phyloP scores from a whole-genome alignment of 2,888 invertebrate genomes.

The Eledone cirrhosa region DNA sequence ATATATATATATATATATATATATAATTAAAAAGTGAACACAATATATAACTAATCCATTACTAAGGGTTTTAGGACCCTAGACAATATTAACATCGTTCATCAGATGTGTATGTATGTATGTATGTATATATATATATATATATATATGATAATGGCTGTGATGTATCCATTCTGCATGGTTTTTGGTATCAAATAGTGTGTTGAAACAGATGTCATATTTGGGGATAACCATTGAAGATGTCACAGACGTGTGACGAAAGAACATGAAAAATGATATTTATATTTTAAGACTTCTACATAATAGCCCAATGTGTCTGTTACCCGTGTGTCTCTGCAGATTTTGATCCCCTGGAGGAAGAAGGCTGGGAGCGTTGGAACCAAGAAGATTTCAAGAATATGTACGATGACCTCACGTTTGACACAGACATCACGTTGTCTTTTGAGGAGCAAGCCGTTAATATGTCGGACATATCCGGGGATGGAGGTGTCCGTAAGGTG shows the following conservation, averaged over 20 bases:
- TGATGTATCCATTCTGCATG: no score
- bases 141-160: no score
- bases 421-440: background rate
- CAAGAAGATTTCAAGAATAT: background rate
- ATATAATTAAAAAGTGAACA: no score
- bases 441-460: slow-evolving; percentile 71
- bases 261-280: background rate
- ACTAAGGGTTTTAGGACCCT: no score
- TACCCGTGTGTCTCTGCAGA: background rate
- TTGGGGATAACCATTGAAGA: no score
- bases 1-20: no score
- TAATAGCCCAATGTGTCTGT: background rate
- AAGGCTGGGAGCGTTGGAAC: background rate
- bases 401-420: background rate
- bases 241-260: no score
- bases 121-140: background rate
- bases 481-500: slow-evolving; percentile 56
- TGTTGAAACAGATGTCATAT: no score
- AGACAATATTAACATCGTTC: no score
- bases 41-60: no score
- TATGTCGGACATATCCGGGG: slow-evolving; percentile 69
- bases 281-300: background rate
- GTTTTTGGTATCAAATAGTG: no score
- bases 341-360: background rate
- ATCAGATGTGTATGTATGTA: no score